Evolutionary conservation across 1,140 invertebrate genomes (phyloP), one percentile per base, ranked within the genome.

Genomic region (Cyclargus thomasi): DNA sequence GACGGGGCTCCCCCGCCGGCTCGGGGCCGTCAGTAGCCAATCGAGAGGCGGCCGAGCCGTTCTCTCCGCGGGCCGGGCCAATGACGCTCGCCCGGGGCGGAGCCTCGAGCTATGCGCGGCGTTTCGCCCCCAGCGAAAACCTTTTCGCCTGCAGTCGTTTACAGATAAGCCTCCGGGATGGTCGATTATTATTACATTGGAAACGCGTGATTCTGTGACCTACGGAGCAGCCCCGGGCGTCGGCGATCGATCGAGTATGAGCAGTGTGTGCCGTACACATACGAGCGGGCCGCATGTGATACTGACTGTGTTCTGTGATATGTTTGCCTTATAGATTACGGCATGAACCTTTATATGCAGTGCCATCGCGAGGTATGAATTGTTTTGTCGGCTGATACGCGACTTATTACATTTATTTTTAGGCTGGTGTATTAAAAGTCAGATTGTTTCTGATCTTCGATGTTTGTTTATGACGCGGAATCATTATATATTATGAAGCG

Each of bases 121-220:
- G 78, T 86, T 88, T 88, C 83, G 86, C 87, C 87, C 87, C 83
- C 83, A 88, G 86, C 85, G 73, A 90, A 90, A 90, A 82, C 78
- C 86, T 90, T 86, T 88, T 90, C 79, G 87, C 87, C 87, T 87
- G 72, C 87, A 88, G 87, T 90, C 87, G 87, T 90, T 87, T 90
- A 84, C 83, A 81, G 87, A 90, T 90, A 90, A 88, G 86, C 86
- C 87, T 77, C 71, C 78, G 83, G 87, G 85, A 90, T 90, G 87
- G 87, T 86, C 86, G 86, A 81, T 83, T 88, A 87, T 88, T 88
- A 90, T 87, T 87, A 86, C 80, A 81, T 86, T 82, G 77, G 67
- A 74, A 80, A 80, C 78, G 81, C 80, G 82, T 81, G 84, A 83
- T 81, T 81, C 74, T 81, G 79, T 82, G 83, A 80, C 79, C 74